Evolutionary conservation across 2,113 vertebrate genomes (phyloP).

Genomic region (Dascyllus trimaculatus): DNA sequence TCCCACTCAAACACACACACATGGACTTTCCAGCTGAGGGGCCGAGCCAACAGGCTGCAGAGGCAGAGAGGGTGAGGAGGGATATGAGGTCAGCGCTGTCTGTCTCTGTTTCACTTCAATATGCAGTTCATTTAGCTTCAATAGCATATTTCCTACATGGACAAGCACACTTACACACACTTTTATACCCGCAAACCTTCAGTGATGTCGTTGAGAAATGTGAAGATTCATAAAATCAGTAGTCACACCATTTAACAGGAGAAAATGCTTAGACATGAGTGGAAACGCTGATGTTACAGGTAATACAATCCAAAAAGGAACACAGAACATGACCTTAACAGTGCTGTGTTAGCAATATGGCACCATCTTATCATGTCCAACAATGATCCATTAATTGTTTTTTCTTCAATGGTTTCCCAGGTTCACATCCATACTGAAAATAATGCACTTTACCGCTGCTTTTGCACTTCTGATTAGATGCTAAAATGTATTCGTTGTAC

Average conservation of each 20-base stretch:
- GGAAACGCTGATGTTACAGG: too few relatives aligned
- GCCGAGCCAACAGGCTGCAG: constrained; percentile 19
- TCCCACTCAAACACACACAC: constrained; percentile 31
- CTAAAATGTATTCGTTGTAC: too few relatives aligned
- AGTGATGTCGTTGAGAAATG: not conserved
- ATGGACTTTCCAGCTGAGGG: constrained; percentile 45
- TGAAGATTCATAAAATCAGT: not conserved
- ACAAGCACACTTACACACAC: not conserved
- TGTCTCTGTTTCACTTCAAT: constrained; percentile 1
- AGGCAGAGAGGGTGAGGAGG: constrained; percentile 25
- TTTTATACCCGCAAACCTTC: not conserved
- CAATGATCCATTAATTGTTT: not conserved
- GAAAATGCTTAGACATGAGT: too few relatives aligned
- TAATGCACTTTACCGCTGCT: too few relatives aligned
- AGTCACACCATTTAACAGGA: too few relatives aligned
- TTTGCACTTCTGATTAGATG: too few relatives aligned
- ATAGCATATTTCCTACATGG: not conserved
- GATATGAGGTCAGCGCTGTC: constrained; percentile 29
- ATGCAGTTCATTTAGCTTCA: not conserved
- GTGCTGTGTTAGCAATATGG: not conserved
- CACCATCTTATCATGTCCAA: not conserved
- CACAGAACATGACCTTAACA: not conserved
- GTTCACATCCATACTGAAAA: too few relatives aligned
- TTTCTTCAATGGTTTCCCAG: too few relatives aligned
- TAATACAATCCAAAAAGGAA: too few relatives aligned